phyloP scores from a whole-genome alignment of 2,888 invertebrate genomes.

The Pycnomerus fuliginosus region DNA sequence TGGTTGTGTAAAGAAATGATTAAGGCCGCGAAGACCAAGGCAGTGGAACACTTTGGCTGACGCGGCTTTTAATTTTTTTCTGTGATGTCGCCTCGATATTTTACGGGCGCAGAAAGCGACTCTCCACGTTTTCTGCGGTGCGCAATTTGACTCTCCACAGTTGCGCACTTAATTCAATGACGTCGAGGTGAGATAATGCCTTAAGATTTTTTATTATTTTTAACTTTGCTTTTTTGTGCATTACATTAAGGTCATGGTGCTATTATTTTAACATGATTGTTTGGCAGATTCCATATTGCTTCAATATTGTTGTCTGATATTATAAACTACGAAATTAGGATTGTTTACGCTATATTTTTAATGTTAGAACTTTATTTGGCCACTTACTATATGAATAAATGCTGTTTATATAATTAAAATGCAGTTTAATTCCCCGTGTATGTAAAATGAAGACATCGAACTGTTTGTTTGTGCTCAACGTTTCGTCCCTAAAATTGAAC shows the following conservation, averaged over 20 bases:
- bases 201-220: conserved; percentile 35
- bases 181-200: conserved; percentile 33
- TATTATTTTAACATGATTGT: conserved; percentile 32
- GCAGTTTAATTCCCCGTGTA: too few species aligned
- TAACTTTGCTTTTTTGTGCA: conserved; percentile 40
- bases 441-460: too few species aligned
- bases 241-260: conserved; percentile 40
- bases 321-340: conserved; percentile 39
- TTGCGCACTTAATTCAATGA: conserved; percentile 21
- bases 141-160: conserved; percentile 36
- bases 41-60: conserved; percentile 43
- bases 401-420: conserved; percentile 44
- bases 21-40: conserved; percentile 34
- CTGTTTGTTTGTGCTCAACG: too few species aligned
- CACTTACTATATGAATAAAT: conserved; percentile 37
- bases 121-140: conserved; percentile 31
- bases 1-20: conserved; percentile 44
- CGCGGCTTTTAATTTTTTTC: conserved; percentile 35
- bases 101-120: conserved; percentile 14
- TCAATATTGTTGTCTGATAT: conserved; percentile 21
- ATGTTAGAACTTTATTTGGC: conserved; percentile 37
- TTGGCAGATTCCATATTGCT: conserved; percentile 19
- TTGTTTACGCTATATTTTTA: conserved; percentile 36
- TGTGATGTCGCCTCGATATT: conserved; percentile 36
- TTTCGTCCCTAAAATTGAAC: too few species aligned